Base-by-base conservation (phyloP, 2,797 vertebrate genomes). In the Argya squamiceps region DNA sequence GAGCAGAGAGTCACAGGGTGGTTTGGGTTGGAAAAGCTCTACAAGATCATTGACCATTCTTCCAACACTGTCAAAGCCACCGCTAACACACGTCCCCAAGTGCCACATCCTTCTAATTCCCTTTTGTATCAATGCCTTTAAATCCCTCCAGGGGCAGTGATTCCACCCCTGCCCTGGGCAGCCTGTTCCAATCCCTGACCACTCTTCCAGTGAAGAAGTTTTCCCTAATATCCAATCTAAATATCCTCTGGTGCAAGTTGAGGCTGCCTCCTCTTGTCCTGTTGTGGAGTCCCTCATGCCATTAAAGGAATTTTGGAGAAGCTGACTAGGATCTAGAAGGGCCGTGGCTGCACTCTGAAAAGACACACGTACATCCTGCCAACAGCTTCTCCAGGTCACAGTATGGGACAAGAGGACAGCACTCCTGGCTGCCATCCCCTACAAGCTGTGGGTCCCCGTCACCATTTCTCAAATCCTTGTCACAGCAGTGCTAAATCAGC, bases 11-110 rank as follows among this genome's bases (percentile, higher is more conserved):
- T 5, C 39, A 17, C 0, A 3, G 52, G 14, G 3, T 22, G 21
- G 11, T 5, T 15, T 1, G 32, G 34, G 53, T 0, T 60, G 69
- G 60, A 11, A 67, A 53, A 68, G 7, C 9, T 7, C 41, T 62
- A 32, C 27, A 9, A n/a, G 49, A 37, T 6, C n/a, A 2, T 4
- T 2, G 32, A 18, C 3, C 2, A 0, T 19, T 44, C 21, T n/a
- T 56, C 23, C 59, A 29, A 0, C 0, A 0, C 26, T 19, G 49
- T 36, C 46, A 23, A 67, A 34, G 68, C 29, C 46, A 20, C 14
- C 3, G 0, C 68, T 34, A 12, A 39, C 39, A 20, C 30, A 8
- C 0, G 0, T 23, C 36, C 62, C 36, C 46, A 47, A 1, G 14
- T 5, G 60, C 17, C 53, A 36, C 34, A 15, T 47, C 69, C 39